Percentiles rank a stretch among this genome's conserved stretches.
phyloP scores from a whole-genome alignment of 2,888 invertebrate species.

The Biston betularia region DNA sequence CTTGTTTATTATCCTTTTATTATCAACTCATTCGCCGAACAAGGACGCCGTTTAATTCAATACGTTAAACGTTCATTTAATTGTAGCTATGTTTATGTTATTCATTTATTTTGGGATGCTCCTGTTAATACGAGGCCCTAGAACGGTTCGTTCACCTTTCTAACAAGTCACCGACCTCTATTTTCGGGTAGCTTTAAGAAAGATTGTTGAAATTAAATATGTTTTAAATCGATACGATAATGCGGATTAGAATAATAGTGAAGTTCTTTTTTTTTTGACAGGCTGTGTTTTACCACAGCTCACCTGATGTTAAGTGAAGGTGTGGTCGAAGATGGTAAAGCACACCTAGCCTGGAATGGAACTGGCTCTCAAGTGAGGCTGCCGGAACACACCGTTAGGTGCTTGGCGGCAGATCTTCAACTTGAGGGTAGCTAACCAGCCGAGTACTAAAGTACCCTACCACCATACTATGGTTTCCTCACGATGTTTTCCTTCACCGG shows the following conservation, averaged over 20 bases:
- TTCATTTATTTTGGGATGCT: slow-evolving; percentile 39
- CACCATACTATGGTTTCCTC: too few species aligned
- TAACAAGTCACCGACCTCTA: slow-evolving; percentile 26
- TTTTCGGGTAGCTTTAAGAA: slow-evolving; percentile 1
- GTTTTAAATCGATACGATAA: not conserved
- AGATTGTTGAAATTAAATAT: not conserved
- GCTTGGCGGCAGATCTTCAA: too few species aligned
- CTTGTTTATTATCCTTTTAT: slow-evolving; percentile 86
- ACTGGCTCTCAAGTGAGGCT: too few species aligned
- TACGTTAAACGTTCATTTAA: slow-evolving; percentile 53
- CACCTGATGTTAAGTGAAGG: too few species aligned
- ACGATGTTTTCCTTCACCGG: too few species aligned
- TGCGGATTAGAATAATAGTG: not conserved
- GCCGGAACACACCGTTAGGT: too few species aligned
- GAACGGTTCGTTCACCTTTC: slow-evolving; percentile 22
- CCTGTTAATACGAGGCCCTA: slow-evolving; percentile 24
- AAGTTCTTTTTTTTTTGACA: too few species aligned
- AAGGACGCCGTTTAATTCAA: slow-evolving; percentile 81
- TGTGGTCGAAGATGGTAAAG: too few species aligned
- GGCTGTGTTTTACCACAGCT: too few species aligned
- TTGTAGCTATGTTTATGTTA: slow-evolving; percentile 45
- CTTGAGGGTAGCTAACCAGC: too few species aligned
- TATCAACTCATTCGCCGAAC: slow-evolving; percentile 84
- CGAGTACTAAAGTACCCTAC: too few species aligned
- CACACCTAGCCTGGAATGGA: too few species aligned